Evolutionary conservation across 2,888 invertebrate genomes (phyloP).

Genomic region (Eristalinus aeneus): DNA sequence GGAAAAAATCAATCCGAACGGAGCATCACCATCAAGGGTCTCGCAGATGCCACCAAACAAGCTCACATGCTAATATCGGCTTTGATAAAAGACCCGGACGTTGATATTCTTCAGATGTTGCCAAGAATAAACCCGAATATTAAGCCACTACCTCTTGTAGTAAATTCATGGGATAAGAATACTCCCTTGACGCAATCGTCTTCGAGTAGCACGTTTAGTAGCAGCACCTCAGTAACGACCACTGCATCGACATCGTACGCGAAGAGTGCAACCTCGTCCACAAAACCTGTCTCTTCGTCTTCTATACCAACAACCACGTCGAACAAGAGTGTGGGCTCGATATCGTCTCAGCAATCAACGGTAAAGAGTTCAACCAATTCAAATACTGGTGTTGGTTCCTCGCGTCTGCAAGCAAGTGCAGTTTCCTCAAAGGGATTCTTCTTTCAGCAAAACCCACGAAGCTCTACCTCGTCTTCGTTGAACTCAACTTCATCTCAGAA

Average conservation of each 20-base stretch:
- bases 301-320: constrained; percentile 21
- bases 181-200: constrained; percentile 73
- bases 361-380: constrained; percentile 32
- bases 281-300: constrained; percentile 72
- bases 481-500: constrained; percentile 43
- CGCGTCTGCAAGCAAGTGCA: constrained; percentile 76
- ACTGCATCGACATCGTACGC: constrained; percentile 74
- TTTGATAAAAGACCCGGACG: constrained; percentile 97
- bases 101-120: constrained; percentile 91
- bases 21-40: constrained; percentile 97
- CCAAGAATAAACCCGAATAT: constrained; percentile 83
- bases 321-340: constrained; percentile 39
- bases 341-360: constrained; percentile 37
- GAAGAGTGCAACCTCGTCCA: constrained; percentile 73
- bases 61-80: constrained; percentile 95
- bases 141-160: constrained; percentile 74
- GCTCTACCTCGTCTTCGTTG: constrained; percentile 56
- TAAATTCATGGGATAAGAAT: constrained; percentile 80
- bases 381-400: constrained; percentile 15
- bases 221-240: constrained; percentile 74
- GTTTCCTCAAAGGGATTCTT: constrained; percentile 78
- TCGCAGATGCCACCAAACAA: constrained; percentile 94
- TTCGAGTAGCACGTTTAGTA: constrained; percentile 37
- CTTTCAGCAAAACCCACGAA: constrained; percentile 73
- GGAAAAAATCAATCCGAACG: constrained; percentile 96